A percentile compares a stretch with the other conserved stretches of the same genome.
phyloP scores from a whole-genome alignment of 2,113 vertebrate species.

The Oreochromis tanganicae region DNA sequence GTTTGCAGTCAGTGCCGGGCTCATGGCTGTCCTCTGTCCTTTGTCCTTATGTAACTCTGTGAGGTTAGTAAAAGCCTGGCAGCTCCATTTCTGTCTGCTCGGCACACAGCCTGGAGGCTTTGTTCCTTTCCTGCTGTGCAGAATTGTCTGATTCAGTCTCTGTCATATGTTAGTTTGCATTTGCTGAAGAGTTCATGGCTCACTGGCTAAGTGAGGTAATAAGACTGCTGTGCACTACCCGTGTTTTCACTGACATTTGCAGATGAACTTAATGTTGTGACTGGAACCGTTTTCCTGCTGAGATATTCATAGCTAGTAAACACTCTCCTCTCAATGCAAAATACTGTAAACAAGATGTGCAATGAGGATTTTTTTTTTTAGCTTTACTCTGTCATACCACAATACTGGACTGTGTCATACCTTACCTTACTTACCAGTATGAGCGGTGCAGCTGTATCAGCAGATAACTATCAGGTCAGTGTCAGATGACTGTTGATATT shows the following conservation, averaged over 20 bases:
- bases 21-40: background rate
- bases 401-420: background rate
- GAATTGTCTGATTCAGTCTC: background rate
- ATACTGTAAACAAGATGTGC: background rate
- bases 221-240: background rate
- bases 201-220: background rate
- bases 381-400: background rate
- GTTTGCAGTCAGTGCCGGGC: fast-evolving
- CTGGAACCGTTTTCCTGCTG: background rate
- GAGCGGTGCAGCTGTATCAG: background rate
- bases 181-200: background rate
- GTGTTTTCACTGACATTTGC: background rate
- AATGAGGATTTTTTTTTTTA: background rate
- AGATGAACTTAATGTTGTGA: background rate
- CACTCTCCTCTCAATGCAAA: background rate
- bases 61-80: background rate
- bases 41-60: background rate
- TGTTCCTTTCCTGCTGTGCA: background rate
- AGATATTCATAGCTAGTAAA: background rate
- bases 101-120: background rate
- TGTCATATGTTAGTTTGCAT: background rate
- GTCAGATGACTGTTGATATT: background rate
- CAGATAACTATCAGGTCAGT: background rate
- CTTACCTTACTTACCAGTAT: background rate
- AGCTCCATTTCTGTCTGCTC: background rate